Base-by-base conservation (phyloP, 1,140 invertebrate species). In the Zelostemma sp. region DNA sequence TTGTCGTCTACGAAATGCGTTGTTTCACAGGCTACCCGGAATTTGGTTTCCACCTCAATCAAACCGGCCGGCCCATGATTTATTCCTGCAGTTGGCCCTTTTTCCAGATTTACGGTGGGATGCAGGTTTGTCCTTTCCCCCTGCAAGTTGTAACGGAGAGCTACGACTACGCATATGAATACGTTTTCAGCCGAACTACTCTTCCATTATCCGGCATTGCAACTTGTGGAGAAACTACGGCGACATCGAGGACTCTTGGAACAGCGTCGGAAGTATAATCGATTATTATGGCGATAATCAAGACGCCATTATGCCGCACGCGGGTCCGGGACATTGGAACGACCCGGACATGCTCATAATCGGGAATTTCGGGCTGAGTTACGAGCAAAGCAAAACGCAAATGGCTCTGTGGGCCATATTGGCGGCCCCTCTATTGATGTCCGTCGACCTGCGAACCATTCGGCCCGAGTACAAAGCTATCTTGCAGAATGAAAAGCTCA, bases 371-470 rank as follows among this genome's bases (percentile, higher is more conserved):
- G 97, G 97, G 1, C 85, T 99, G 15, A 98, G 95, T 75, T 95
- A 94, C 79, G 96, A 98, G 74, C 97, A 99, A 84, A 92, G 95
- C 72, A 95, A 96, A 86, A 94, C 95, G 0, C 98, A 99, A 88
- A 97, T 99, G 91, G 96, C 97, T n/a, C 89, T 99, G 62, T 99
- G 98, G 98, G 94, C 96, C 2, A 97, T 99, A 75, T 85, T 98
- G 70, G 96, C 97, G 0, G 95, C 97, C 2, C 98, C 98, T 1
- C 87, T 99, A 6, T 88, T 99, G 21, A 98, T 99, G 95, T 99
- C 97, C 3, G 94, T 96, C 14, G 97, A 99, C 86, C 86, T 99
- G 38, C 85, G 96, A 53, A 94, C 92, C 3, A 96, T 99, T 40
- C 87, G 91, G 31, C 91, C 94, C 0, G 93, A 96, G 74, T 96